Evolutionary conservation across 2,888 invertebrate species (phyloP).

Genomic region (Plutella xylostella): DNA sequence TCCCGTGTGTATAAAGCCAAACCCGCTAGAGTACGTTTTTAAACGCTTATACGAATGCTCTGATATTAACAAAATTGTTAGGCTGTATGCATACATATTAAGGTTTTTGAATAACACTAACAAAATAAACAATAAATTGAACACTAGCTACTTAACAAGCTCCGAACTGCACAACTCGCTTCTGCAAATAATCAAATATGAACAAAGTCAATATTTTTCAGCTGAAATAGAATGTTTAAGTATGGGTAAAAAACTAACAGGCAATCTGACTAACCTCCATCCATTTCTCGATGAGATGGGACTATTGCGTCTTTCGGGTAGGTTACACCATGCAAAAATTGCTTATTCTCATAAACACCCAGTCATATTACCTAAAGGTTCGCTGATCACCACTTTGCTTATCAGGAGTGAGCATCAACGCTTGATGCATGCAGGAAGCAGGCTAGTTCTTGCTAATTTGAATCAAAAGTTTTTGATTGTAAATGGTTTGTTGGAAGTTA

Average conservation of each 20-base stretch:
- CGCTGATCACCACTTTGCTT: neutral
- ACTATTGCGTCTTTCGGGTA: neutral
- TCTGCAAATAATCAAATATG: neutral
- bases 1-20: no score
- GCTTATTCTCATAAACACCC: conserved; percentile 2
- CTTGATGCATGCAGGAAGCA: conserved; percentile 12
- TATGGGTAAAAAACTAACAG: no score
- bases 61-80: no score
- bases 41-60: no score
- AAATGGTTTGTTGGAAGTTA: conserved; percentile 15
- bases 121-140: no score
- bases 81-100: no score
- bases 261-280: neutral
- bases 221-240: no score
- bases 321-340: neutral
- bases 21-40: no score
- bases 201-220: neutral
- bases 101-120: no score
- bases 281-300: neutral
- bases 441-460: conserved; percentile 8
- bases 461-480: conserved; percentile 16
- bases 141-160: no score
- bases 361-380: neutral
- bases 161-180: neutral
- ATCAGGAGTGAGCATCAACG: conserved; percentile 10